Conservation (phyloP, 2,113 vertebrate species). For the Sander vitreus region DNA sequence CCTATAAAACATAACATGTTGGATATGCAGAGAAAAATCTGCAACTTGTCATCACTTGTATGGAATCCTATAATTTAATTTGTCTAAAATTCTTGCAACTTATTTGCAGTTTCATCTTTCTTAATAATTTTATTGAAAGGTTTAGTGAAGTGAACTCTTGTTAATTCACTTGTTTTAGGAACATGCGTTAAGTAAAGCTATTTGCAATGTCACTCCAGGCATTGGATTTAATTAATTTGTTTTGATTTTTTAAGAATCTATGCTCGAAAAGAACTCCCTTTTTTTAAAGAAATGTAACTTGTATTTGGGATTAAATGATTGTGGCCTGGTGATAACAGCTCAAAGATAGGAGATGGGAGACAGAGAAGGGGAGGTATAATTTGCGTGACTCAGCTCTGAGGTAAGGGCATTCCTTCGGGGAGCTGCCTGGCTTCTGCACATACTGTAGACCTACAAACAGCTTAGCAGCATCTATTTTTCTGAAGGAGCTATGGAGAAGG, state of each 20-base stretch:
- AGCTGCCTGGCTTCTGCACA: conserved; percentile 20
- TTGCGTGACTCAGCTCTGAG: conserved; percentile 66
- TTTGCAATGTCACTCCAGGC: background rate
- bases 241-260: background rate
- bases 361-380: conserved; percentile 41
- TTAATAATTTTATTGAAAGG: background rate
- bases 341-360: background rate
- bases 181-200: background rate
- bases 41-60: conserved; percentile 35
- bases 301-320: background rate
- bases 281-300: background rate
- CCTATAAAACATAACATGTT: conserved; percentile 11
- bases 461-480: background rate
- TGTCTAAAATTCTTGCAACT: too few relatives aligned
- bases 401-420: conserved; percentile 49
- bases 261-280: background rate
- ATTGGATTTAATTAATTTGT: background rate
- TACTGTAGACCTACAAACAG: conserved; percentile 19
- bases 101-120: background rate
- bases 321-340: conserved; percentile 2
- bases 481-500: background rate
- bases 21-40: conserved; percentile 1
- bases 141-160: background rate
- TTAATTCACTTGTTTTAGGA: background rate
- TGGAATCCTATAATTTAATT: conserved; percentile 9